phyloP scores from a whole-genome alignment of 1,140 invertebrate species.

The Drosophila miranda region DNA sequence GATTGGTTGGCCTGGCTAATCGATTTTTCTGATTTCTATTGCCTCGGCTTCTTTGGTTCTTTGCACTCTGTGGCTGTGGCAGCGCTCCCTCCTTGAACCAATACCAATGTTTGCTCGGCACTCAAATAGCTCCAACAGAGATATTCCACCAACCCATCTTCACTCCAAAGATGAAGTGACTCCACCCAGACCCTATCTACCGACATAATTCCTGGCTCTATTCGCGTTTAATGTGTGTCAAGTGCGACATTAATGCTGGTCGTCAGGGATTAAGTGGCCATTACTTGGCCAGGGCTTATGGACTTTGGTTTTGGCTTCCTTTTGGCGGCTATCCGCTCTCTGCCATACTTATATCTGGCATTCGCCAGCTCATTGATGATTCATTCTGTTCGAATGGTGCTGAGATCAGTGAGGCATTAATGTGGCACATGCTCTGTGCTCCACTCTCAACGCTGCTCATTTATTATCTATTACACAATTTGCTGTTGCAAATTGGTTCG shows the following conservation, averaged over 20 bases:
- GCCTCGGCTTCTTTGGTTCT: slow-evolving; percentile 5
- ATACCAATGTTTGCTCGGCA: slow-evolving; percentile 3
- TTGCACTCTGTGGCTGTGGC: slow-evolving; percentile 13
- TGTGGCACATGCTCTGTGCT: slow-evolving; percentile 43
- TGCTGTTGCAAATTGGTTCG: slow-evolving; percentile 55
- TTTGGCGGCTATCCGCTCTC: no score
- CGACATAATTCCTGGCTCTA: slow-evolving; percentile 37
- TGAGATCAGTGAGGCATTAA: slow-evolving; percentile 69
- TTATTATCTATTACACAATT: slow-evolving; percentile 76
- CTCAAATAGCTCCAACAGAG: neutral
- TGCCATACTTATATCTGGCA: slow-evolving; percentile 18
- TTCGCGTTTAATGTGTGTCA: slow-evolving; percentile 67
- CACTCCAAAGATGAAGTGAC: neutral
- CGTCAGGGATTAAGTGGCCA: slow-evolving; percentile 65
- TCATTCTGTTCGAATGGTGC: slow-evolving; percentile 44
- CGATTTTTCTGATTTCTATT: slow-evolving; percentile 29
- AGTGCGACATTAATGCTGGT: slow-evolving; percentile 71
- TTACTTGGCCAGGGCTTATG: slow-evolving; percentile 39
- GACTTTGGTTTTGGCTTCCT: slow-evolving; percentile 19
- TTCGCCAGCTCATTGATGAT: slow-evolving; percentile 42
- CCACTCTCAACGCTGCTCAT: slow-evolving; percentile 36
- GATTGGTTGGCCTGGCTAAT: slow-evolving; percentile 38
- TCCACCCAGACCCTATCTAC: slow-evolving; percentile 2
- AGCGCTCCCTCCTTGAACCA: neutral
- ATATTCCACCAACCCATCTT: neutral